Evolutionary conservation across 2,888 invertebrate species (phyloP).

Genomic region (Caenorhabditis japonica): DNA sequence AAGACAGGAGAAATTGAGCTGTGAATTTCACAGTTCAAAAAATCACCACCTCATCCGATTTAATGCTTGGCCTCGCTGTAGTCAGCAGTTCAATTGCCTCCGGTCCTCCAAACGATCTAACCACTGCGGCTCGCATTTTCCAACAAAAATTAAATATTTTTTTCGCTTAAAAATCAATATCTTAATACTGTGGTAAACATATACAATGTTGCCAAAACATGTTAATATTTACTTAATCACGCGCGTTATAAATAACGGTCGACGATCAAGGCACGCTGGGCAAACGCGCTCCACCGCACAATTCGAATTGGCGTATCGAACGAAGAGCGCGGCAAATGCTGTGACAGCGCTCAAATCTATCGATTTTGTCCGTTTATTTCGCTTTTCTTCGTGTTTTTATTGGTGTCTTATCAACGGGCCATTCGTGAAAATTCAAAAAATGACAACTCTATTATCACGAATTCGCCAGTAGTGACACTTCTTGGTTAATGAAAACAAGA

Average conservation of each 20-base stretch:
- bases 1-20: neutral
- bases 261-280: conserved; percentile 3
- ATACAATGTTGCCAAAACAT: too few relatives aligned
- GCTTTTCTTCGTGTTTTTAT: neutral
- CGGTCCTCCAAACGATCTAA: conserved; percentile 61
- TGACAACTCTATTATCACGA: too few relatives aligned
- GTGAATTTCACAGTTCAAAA: neutral
- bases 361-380: conserved; percentile 11
- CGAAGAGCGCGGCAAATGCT: conserved; percentile 42
- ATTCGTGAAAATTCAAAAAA: neutral
- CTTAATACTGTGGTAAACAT: too few relatives aligned
- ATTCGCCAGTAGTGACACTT: too few relatives aligned
- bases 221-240: too few relatives aligned
- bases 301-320: conserved; percentile 20
- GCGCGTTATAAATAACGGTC: too few relatives aligned
- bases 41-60: conserved; percentile 29
- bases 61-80: conserved; percentile 13
- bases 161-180: too few relatives aligned
- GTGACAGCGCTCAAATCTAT: conserved; percentile 14
- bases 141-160: neutral
- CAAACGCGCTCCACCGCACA: conserved; percentile 28
- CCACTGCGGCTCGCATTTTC: conserved; percentile 64
- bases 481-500: too few relatives aligned
- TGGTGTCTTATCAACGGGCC: neutral
- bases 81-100: conserved; percentile 53